Evolutionary conservation across 1,140 invertebrate species (phyloP), one percentile per base, ranked within the genome.

Genomic region (Micrasema minimum): DNA sequence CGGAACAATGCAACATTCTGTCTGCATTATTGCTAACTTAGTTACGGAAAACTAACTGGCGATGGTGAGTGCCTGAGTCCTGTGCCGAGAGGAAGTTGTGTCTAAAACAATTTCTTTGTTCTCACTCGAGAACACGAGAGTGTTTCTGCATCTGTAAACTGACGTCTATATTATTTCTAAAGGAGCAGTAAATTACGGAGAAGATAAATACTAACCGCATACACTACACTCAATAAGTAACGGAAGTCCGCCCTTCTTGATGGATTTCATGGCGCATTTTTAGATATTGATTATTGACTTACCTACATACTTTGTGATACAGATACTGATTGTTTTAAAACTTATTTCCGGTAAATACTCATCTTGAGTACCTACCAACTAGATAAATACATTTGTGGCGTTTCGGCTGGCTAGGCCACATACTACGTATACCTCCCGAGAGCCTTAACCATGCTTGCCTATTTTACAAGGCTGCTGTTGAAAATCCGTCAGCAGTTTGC

Each of bases 1-100:
- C n/a, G 51, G 12, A 55, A 55, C 51, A 55, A 55, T 55, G 16
- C 51, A 5, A 16, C 26, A 55, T 55, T 55, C 51, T 55, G 51
- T 55, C 51, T 55, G 51, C 51, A 35, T 9, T 35, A 31, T 45
- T 6, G n/a, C 3, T n/a, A 45, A 4, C n/a, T 45, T 45, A 45
- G 3, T 45, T 14, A 1, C 23, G 10, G 51, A 23, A 23, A 55
- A 23, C 11, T 55, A 10, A 2, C 20, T 55, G 16, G 18, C 46
- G 20, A 51, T 5, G 50, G 22, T 10, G 26, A 51, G 18, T 12
- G 23, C 22, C 51, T 55, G 51, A n/a, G 20, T 20, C 51, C 51
- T 55, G 51, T 1, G 23, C 6, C 16, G 26, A 16, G 2, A 26
- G 51, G 51, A 55, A 55, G 26, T 55, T 55, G 51, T 55, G 31